Conservation (phyloP, 2,797 vertebrate genomes). For the Tragopan temminckii region DNA sequence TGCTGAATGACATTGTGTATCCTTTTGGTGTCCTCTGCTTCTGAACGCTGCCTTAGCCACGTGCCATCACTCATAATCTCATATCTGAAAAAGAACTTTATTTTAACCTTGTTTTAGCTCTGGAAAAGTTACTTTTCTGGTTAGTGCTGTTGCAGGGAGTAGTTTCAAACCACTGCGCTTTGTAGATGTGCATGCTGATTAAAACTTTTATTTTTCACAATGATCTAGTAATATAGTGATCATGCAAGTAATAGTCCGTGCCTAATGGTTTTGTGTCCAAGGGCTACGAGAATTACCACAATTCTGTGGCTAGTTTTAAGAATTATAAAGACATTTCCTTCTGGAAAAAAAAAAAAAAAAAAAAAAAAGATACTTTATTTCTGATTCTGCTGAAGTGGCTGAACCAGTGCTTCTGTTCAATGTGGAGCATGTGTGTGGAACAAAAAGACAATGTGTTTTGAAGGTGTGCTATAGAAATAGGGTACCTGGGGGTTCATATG, state of each 20-base stretch:
- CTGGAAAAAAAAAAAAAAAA: not conserved
- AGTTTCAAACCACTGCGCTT: conserved; percentile 62
- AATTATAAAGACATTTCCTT: conserved; percentile 59
- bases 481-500: not conserved
- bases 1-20: not conserved
- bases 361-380: not conserved
- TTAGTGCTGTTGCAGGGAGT: conserved; percentile 30
- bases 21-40: not conserved
- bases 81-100: conserved; percentile 29
- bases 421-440: not conserved
- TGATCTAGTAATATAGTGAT: conserved; percentile 79
- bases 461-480: not conserved
- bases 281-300: conserved; percentile 71
- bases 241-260: conserved; percentile 80
- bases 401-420: not conserved
- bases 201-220: conserved; percentile 81
- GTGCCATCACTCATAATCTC: not conserved
- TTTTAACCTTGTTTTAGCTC: conserved; percentile 58
- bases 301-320: conserved; percentile 69
- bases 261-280: conserved; percentile 80
- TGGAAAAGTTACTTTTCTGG: conserved; percentile 11
- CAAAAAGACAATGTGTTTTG: not conserved
- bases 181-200: conserved; percentile 77
- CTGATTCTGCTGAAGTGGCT: not conserved
- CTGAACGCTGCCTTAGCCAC: not conserved